Conservation (phyloP, 2,888 invertebrate genomes). For the Muschampia plurimacula region DNA sequence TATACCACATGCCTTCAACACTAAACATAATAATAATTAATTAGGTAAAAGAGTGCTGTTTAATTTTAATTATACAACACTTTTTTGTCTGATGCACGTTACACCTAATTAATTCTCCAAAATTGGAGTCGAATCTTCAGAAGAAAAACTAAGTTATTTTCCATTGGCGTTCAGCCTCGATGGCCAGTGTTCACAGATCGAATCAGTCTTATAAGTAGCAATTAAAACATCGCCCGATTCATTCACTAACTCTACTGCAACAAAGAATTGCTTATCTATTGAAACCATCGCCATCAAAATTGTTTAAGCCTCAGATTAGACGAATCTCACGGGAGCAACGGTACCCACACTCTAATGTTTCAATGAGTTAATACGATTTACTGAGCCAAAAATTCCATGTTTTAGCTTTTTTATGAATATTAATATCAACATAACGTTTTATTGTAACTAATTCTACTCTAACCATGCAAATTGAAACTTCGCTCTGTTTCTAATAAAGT, state of each 20-base stretch:
- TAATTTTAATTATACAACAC: constrained; percentile 15
- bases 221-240: constrained; percentile 54
- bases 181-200: constrained; percentile 38
- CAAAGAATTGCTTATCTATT: constrained; percentile 57
- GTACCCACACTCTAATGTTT: constrained; percentile 51
- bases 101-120: constrained; percentile 30
- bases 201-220: constrained; percentile 50
- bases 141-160: constrained; percentile 31
- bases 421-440: constrained; percentile 40
- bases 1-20: neutral
- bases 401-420: constrained; percentile 39
- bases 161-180: constrained; percentile 38
- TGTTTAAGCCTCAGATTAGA: constrained; percentile 47
- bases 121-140: constrained; percentile 25
- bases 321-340: constrained; percentile 52
- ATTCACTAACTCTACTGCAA: constrained; percentile 52
- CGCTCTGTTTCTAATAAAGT: neutral
- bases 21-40: neutral
- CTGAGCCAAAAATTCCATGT: constrained; percentile 41
- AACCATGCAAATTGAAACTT: constrained; percentile 13
- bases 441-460: constrained; percentile 27
- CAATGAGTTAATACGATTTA: constrained; percentile 51
- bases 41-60: constrained; percentile 1
- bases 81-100: constrained; percentile 11
- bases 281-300: constrained; percentile 56